These are phyloP conservation scores for Tupaia tana DNA, from an alignment of 2,113 vertebrate species.

Conservation along the genomic window DNA sequence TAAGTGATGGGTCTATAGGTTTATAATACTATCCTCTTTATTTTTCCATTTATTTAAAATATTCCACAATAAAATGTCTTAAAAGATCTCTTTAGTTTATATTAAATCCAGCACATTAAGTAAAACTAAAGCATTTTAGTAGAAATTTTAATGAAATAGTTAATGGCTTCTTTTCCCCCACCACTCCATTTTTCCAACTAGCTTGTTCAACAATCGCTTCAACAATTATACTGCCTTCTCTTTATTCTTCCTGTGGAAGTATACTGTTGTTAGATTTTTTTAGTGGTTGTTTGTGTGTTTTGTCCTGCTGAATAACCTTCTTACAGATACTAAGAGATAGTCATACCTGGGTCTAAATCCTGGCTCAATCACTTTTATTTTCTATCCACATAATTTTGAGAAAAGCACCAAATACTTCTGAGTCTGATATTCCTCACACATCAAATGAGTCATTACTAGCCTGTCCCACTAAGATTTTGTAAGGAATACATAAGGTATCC, in stretches of 20 bases:
- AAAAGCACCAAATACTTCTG: neutral
- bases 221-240: neutral
- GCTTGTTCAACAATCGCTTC: neutral
- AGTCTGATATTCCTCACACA: neutral
- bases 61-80: neutral
- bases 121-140: neutral
- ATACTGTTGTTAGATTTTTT: neutral
- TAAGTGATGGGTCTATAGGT: neutral
- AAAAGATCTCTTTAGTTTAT: neutral
- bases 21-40: neutral
- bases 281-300: neutral
- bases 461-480: neutral
- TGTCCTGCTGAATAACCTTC: neutral
- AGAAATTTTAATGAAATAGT: neutral
- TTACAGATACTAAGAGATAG: neutral
- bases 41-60: slow-evolving; percentile 6
- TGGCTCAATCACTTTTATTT: neutral
- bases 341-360: neutral
- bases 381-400: neutral
- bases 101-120: neutral
- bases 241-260: neutral
- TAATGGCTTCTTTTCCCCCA: neutral
- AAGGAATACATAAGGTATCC: neutral
- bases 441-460: neutral
- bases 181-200: neutral